These are phyloP conservation scores for Gopherus flavomarginatus DNA, from an alignment of 2,113 vertebrate species.

Conservation along the genomic window DNA sequence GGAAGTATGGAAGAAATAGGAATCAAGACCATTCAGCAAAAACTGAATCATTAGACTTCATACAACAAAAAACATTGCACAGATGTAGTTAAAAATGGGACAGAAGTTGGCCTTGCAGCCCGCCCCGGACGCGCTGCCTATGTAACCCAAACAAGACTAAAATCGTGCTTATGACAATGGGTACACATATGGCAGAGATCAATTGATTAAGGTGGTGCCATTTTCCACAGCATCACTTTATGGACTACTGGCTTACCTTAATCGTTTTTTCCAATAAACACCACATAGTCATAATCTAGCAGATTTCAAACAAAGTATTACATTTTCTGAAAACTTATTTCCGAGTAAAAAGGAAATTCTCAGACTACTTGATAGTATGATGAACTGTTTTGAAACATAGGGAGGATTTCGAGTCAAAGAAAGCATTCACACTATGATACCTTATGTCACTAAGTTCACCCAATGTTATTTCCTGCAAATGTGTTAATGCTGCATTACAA, in stretches of 20 bases:
- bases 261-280: background rate
- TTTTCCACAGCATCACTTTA: background rate
- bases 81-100: rapidly evolving
- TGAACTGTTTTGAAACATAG: background rate
- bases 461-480: background rate
- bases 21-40: background rate
- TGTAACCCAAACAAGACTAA: rapidly evolving
- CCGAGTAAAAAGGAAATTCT: background rate
- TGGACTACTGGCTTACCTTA: background rate
- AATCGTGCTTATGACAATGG: background rate
- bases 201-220: rapidly evolving
- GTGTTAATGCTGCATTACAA: background rate
- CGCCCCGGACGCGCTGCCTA: background rate
- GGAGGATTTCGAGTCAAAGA: background rate
- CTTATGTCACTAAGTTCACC: background rate
- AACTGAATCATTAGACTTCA: background rate
- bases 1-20: background rate
- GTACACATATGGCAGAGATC: background rate
- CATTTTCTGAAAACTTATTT: background rate
- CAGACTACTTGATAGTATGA: background rate
- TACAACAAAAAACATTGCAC: rapidly evolving
- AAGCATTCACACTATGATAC: background rate
- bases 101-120: background rate
- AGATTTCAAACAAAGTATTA: background rate
- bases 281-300: background rate